Base-by-base conservation (phyloP, 1,140 invertebrate genomes). In the Drosophila pandora region DNA sequence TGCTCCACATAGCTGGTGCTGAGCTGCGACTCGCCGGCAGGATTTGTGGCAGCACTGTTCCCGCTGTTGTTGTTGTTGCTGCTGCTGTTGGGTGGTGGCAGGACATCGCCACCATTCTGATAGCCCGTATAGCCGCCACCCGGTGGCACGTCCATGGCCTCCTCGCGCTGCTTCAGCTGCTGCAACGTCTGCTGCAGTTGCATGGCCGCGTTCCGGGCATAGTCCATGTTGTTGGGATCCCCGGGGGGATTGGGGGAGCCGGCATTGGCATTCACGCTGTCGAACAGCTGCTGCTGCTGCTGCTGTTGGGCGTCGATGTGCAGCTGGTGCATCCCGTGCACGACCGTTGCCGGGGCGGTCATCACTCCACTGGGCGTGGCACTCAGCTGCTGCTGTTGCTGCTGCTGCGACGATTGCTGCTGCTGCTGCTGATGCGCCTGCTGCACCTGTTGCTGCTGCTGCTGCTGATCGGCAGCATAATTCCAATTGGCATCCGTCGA, bases 401-500 rank as follows among this genome's bases (percentile, higher is more conserved):
- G 12, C 21, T 68, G 76, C 22, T 80, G 45, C 43, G 63, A 23
- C 64, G 30, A 21, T n/a, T 65, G 72, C 34, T 61, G 70, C 17
- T 64, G 71, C 37, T 52, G 65, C 12, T 54, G 50, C 25, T 43
- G 54, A 17, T 49, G 53, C 13, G 55, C 37, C 12, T 67, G 63
- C 17, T 64, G 69, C 21, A 45, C 63, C 13, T 49, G 69, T 9
- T 62, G 64, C 43, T 73, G 76, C 6, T 77, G 70, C 22, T 70
- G 17, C 17, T 17, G 17, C 17, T 17, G 17, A 17, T 17, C 17
- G 17, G 17, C 69, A 49, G 74, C 53, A 60, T 75, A 89, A 58
- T 91, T 91, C 90, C 90, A 91, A 59, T 91, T 91, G 71, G 87
- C 85, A 72, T 91, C 90, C 23, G 90, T 68, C 17, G 84, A 72